Conservation (phyloP, 2,888 invertebrate species). For the Cataglyphis altisquamis region DNA sequence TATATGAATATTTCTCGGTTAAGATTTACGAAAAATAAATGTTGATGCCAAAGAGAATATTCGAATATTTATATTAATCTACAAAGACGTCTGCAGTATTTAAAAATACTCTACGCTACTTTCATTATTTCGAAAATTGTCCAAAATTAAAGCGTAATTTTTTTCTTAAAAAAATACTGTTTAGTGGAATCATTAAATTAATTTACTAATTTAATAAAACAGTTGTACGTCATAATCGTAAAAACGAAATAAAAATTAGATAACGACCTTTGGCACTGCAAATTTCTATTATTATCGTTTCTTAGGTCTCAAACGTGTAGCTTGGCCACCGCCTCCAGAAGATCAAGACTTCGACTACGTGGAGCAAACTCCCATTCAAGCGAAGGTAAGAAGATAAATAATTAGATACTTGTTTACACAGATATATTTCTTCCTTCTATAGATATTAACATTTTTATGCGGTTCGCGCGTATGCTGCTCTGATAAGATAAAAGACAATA, state of each 20-base stretch:
- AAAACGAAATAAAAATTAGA: conserved; percentile 9
- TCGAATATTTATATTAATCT: not conserved
- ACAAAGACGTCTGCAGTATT: not conserved
- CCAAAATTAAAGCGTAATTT: not conserved
- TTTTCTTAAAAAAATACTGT: not conserved
- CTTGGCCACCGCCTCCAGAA: conserved; percentile 93
- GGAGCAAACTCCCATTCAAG: conserved; percentile 87
- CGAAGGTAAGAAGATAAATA: conserved; percentile 87
- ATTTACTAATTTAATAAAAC: not conserved
- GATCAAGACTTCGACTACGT: conserved; percentile 89
- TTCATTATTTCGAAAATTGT: not conserved
- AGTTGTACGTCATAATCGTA: not conserved
- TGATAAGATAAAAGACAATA: conserved; percentile 9
- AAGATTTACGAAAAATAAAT: not conserved
- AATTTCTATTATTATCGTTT: conserved; percentile 74
- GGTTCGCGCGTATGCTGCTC: not conserved
- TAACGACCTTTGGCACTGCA: not conserved
- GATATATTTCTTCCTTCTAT: not conserved
- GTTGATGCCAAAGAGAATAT: not conserved
- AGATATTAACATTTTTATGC: not conserved
- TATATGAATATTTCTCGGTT: not conserved
- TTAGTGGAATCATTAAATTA: not conserved
- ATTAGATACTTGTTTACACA: conserved; percentile 11
- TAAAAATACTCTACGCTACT: not conserved
- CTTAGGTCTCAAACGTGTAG: conserved; percentile 94